Evolutionary conservation across 2,113 vertebrate genomes (phyloP).

Genomic region (Raja brachyura): DNA sequence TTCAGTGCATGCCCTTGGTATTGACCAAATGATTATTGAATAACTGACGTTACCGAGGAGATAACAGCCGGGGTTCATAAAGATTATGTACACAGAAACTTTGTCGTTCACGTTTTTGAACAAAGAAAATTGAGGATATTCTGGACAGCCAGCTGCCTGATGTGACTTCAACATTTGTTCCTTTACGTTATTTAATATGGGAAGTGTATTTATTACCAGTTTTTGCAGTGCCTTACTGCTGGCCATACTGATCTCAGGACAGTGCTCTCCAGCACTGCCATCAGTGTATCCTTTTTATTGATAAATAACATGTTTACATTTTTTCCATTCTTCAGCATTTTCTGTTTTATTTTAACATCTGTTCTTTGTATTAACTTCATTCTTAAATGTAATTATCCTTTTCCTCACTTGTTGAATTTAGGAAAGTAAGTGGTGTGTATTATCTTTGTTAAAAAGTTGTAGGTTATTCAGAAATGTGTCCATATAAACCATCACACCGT

Average conservation of each 20-base stretch:
- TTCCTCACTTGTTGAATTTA: not conserved
- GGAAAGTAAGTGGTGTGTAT: not conserved
- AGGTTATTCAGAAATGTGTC: not conserved
- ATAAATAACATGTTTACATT: not conserved
- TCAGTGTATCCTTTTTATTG: not conserved
- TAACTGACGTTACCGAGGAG: not conserved
- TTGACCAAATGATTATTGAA: not conserved
- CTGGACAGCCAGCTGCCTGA: not conserved
- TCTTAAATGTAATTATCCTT: not conserved
- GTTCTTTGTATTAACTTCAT: no score
- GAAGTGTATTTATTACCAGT: no score
- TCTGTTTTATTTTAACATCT: no score
- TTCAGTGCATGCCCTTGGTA: not conserved
- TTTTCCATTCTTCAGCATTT: no score
- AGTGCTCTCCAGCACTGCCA: not conserved
- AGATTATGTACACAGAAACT: not conserved
- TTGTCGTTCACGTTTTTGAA: not conserved
- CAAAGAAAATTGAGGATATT: not conserved
- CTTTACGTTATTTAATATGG: not conserved
- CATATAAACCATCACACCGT: not conserved
- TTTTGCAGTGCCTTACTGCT: not conserved
- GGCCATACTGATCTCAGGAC: not conserved
- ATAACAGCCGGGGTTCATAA: not conserved
- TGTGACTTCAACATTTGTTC: no score
- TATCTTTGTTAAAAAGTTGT: not conserved